phyloP scores from a whole-genome alignment of 1,140 invertebrate genomes.

The Neodiprion lecontei region DNA sequence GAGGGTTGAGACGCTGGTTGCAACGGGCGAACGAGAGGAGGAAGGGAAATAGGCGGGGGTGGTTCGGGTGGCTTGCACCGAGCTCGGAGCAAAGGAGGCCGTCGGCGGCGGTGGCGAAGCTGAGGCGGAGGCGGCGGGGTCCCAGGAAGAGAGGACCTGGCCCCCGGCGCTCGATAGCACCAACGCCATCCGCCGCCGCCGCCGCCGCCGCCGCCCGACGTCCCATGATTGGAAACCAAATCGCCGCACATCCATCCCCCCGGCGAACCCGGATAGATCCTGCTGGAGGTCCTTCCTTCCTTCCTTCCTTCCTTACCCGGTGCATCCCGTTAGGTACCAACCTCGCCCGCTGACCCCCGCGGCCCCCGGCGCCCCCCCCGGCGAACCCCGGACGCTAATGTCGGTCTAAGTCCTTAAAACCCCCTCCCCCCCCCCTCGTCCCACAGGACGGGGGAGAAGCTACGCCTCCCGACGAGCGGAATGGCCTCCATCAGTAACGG shows the following conservation, averaged over 20 bases:
- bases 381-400: constrained; percentile 50
- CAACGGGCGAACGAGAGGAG: constrained; percentile 35
- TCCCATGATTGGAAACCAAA: constrained; percentile 64
- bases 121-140: constrained; percentile 24
- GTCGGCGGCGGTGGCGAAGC: neutral
- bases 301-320: constrained; percentile 6
- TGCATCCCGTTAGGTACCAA: neutral
- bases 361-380: constrained; percentile 10
- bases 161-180: constrained; percentile 59
- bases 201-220: constrained; percentile 50
- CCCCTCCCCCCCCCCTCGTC: constrained; percentile 17
- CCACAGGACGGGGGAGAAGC: constrained; percentile 42
- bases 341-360: constrained; percentile 9
- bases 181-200: constrained; percentile 38
- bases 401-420: constrained; percentile 60
- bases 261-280: constrained; percentile 16
- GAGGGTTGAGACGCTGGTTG: constrained; percentile 24
- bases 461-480: constrained; percentile 46
- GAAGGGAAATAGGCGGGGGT: constrained; percentile 42
- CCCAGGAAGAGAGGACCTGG: neutral
- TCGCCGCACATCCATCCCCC: constrained; percentile 61
- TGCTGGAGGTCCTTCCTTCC: neutral
- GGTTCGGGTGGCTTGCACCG: constrained; percentile 48
- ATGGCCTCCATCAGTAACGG: constrained; percentile 60
- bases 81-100: constrained; percentile 43